Evolutionary conservation across 2,113 vertebrate species (phyloP).

Genomic region (Rattus rattus): DNA sequence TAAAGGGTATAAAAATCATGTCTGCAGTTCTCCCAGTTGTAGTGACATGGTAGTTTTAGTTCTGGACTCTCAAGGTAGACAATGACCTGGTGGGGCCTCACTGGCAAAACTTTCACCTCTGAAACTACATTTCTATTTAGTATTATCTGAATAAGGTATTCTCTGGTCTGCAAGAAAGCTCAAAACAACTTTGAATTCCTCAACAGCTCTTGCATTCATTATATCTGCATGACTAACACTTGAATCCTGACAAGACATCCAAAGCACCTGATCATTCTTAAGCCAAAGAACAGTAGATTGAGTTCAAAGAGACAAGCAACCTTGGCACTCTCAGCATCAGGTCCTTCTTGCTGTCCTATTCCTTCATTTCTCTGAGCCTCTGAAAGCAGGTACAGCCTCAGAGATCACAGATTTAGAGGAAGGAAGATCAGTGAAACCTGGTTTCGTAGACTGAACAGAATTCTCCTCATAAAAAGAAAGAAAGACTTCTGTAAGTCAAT

Average conservation of each 20-base stretch:
- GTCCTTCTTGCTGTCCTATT: rapidly evolving
- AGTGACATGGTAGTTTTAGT: no score
- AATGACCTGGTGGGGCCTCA: background rate
- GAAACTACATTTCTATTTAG: background rate
- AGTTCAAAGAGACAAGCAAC: background rate
- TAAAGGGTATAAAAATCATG: background rate
- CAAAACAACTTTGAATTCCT: background rate
- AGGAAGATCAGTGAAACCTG: background rate
- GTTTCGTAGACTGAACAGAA: background rate
- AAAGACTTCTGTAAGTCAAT: background rate
- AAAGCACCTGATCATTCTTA: background rate
- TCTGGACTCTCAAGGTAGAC: background rate
- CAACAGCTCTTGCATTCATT: background rate
- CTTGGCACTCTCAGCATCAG: rapidly evolving
- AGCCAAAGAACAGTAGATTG: background rate
- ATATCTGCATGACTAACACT: background rate
- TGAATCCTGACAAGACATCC: background rate
- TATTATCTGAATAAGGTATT: background rate
- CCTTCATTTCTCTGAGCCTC: rapidly evolving
- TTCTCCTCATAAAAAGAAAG: background rate
- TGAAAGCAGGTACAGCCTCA: background rate
- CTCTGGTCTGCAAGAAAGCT: background rate
- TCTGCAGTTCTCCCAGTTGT: background rate
- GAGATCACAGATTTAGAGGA: no score
- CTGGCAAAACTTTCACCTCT: background rate